Percentiles rank a stretch among this genome's conserved stretches.
phyloP scores from a whole-genome alignment of 2,797 vertebrate species.

The Cottoperca gobio region DNA sequence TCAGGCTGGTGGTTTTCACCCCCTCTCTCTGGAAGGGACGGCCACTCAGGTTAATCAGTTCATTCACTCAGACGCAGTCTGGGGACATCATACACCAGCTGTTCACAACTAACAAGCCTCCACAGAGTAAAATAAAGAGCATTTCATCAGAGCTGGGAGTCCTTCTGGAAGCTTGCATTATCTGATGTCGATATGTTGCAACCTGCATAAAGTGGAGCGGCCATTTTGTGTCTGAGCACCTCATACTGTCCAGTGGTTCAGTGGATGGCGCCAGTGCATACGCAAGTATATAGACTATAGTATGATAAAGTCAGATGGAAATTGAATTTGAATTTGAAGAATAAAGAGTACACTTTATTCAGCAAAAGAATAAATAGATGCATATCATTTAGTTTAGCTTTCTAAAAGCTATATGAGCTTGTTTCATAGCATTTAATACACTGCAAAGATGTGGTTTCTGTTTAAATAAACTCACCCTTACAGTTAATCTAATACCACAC shows the following conservation, averaged over 20 bases:
- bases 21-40: slow-evolving; percentile 66
- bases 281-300: not conserved
- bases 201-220: slow-evolving; percentile 27
- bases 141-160: slow-evolving; percentile 65
- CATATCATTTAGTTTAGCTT: not conserved
- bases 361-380: too few relatives aligned
- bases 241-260: slow-evolving; percentile 1
- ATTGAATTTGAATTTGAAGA: not conserved
- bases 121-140: slow-evolving; percentile 64
- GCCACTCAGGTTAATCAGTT: slow-evolving; percentile 87
- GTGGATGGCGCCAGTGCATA: slow-evolving; percentile 13
- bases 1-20: slow-evolving; percentile 65
- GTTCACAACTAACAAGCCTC: slow-evolving; percentile 77
- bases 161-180: slow-evolving; percentile 34
- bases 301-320: not conserved
- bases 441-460: not conserved
- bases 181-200: slow-evolving; percentile 52
- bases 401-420: not conserved
- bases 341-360: not conserved
- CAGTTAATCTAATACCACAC: not conserved
- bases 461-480: not conserved
- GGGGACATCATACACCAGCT: slow-evolving; percentile 73
- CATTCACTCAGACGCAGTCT: slow-evolving; percentile 82
- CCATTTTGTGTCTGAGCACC: slow-evolving; percentile 69
- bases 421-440: not conserved